Conservation (phyloP, 2,888 invertebrate genomes). For the Tuberolachnus salignus region DNA sequence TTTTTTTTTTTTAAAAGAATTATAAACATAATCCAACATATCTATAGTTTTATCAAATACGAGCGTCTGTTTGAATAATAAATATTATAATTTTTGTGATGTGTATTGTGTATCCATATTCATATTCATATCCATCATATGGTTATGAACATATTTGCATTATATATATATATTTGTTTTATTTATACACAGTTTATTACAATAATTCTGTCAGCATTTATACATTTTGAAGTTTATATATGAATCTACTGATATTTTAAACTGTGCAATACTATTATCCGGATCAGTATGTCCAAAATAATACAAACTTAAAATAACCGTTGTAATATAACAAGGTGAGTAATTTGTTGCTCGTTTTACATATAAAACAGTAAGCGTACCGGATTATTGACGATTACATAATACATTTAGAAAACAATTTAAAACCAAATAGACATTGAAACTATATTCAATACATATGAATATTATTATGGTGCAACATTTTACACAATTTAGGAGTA, state of each 20-base stretch:
- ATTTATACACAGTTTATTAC: not conserved
- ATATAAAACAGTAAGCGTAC: too few species aligned
- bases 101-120: too few species aligned
- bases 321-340: too few species aligned
- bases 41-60: not conserved
- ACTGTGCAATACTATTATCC: not conserved
- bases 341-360: too few species aligned
- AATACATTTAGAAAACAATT: not conserved
- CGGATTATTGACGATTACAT: not conserved
- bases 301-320: too few species aligned
- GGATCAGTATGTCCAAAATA: too few species aligned
- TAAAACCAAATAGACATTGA: not conserved
- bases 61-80: conserved; percentile 11
- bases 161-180: not conserved
- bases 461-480: not conserved
- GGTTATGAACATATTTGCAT: conserved; percentile 2
- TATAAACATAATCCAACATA: not conserved
- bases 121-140: too few species aligned
- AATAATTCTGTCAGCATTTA: not conserved
- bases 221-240: not conserved
- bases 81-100: conserved; percentile 4
- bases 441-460: not conserved
- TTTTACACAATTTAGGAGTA: too few species aligned
- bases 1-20: too few species aligned
- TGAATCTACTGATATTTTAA: not conserved